Conservation (phyloP, 2,113 vertebrate genomes). For the Mesocricetus auratus region DNA sequence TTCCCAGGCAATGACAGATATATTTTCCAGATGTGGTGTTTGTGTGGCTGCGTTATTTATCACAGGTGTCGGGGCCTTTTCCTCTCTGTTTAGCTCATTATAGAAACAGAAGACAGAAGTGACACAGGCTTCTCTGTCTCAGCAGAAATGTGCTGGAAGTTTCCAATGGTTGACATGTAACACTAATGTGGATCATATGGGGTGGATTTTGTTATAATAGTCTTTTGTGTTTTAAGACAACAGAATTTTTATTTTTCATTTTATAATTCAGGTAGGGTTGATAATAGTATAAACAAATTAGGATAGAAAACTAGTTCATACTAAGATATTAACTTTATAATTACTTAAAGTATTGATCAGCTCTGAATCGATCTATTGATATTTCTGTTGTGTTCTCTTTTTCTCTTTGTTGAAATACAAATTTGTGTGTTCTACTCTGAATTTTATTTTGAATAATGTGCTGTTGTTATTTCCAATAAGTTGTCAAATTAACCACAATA, state of each 20-base stretch:
- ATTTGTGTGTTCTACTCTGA: not conserved
- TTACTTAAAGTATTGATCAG: not conserved
- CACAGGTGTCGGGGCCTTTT: conserved; percentile 75
- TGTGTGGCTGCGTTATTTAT: conserved; percentile 78
- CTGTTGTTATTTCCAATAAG: not conserved
- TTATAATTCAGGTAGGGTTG: not conserved
- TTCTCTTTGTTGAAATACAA: conserved; percentile 5
- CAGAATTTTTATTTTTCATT: not conserved
- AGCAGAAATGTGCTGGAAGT: not conserved
- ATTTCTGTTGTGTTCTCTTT: not conserved
- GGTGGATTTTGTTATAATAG: not conserved
- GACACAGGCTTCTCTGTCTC: conserved; percentile 16
- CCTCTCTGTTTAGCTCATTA: conserved; percentile 65
- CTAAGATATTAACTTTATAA: not conserved
- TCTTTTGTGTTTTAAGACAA: not conserved
- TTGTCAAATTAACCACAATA: not conserved
- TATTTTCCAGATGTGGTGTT: conserved; percentile 85
- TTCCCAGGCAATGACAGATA: conserved; percentile 81
- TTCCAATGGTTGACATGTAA: not conserved
- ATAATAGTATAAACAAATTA: not conserved
- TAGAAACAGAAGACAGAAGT: conserved; percentile 49
- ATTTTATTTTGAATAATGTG: conserved; percentile 16
- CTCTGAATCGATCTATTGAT: not conserved
- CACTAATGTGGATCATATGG: not conserved
- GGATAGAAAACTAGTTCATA: not conserved